Conservation (phyloP, 2,888 invertebrate species). For the Deroplatys truncata region DNA sequence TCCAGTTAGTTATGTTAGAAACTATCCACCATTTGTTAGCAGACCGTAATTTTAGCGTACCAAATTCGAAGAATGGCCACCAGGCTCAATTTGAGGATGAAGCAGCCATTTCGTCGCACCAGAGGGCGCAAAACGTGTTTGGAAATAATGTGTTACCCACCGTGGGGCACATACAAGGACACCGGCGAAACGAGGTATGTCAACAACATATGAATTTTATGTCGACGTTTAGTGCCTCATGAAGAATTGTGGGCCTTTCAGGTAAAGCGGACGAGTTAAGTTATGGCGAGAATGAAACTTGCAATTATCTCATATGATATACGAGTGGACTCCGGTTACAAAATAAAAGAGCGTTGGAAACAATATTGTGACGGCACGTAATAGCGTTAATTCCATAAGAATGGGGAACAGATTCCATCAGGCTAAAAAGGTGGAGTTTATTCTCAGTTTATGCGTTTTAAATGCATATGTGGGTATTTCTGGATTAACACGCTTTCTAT, state of each 20-base stretch:
- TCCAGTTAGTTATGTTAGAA: not conserved
- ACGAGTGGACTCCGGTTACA: not conserved
- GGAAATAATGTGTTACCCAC: not conserved
- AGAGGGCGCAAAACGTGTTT: not conserved
- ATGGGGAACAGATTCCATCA: not conserved
- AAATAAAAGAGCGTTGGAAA: not conserved
- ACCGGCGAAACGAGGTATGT: not conserved
- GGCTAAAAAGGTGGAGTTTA: too few species aligned
- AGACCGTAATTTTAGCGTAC: not conserved
- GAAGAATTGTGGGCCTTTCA: not conserved
- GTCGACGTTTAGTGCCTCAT: not conserved
- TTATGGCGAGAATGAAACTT: not conserved
- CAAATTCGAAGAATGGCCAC: not conserved
- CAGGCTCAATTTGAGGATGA: not conserved
- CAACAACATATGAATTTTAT: not conserved
- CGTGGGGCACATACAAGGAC: not conserved
- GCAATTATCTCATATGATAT: not conserved
- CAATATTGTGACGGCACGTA: not conserved
- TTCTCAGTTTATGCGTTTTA: not conserved
- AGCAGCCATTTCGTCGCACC: not conserved
- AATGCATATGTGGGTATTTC: not conserved
- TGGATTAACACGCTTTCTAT: too few species aligned
- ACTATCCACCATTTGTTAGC: not conserved
- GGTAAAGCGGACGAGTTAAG: not conserved
- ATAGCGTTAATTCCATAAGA: not conserved